Base-by-base conservation (phyloP, 2,888 invertebrate genomes). In the Pachydiplax longipennis region DNA sequence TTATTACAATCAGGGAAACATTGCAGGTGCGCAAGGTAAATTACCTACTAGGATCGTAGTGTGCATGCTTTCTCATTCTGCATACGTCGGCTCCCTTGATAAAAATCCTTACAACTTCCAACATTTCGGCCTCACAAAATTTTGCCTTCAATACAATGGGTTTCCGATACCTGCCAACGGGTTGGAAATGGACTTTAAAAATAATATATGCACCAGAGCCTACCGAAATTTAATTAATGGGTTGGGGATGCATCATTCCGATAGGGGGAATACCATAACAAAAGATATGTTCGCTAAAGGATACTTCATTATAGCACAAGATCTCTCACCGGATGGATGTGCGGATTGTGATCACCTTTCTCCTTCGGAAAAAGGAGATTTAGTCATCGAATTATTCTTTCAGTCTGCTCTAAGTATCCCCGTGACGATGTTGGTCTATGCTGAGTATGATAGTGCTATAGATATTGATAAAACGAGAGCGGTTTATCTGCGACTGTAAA, bases 201-300 rank as follows among this genome's bases (percentile, higher is more conserved):
- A 81, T 13, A 5, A 3, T 13, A 5, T 40, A 6, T 81, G 18
- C 35, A 81, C 81, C 2, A 31, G 37, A 10, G 81, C 81, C 6
- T 81, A 81, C 81, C 18, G 31, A 37, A 4, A 18, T 18, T 35
- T 81, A 10, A 81, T 81, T 12, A 81, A 81, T 37, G 81, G 35
- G 8, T 35, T 81, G 5, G 81, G 81, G 10, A 81, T 12, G 6
- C 6, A 35, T 8, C 81, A 81, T 37, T 8, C 81, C 1, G 81
- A 81, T 37, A 81, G 81, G 18, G 81, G 81, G 2, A 81, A 81
- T 22, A 37, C 81, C 13, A 37, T 81, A 37, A 22, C 81, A 37
- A 81, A 81, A 81, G 81, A 81, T 5, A 81, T 81, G 81, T 81
- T 81, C n/a, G 44, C 40, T 22, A 81, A 44, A 35, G 81, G 81